Evolutionary conservation across 2,888 invertebrate genomes (phyloP).

Genomic region (Cerastoderma edule): DNA sequence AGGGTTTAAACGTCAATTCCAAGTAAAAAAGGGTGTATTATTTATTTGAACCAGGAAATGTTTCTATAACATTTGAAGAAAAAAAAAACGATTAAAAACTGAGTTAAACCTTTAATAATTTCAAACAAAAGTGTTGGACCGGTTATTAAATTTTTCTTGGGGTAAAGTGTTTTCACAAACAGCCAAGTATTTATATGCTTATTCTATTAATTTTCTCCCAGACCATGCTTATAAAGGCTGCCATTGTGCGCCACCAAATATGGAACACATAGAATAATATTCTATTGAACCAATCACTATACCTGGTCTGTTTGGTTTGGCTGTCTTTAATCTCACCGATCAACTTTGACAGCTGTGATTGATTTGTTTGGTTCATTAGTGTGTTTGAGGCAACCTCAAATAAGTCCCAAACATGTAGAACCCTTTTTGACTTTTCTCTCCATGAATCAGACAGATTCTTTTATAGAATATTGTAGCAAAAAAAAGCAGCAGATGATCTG

Average conservation of each 20-base stretch:
- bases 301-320: slow-evolving; percentile 22
- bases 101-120: too few relatives aligned
- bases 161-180: too few relatives aligned
- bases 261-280: slow-evolving; percentile 10
- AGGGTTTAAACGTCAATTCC: too few relatives aligned
- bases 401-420: neutral
- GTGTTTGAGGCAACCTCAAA: neutral
- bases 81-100: too few relatives aligned
- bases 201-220: too few relatives aligned
- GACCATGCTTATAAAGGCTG: slow-evolving; percentile 1
- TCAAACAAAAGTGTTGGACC: too few relatives aligned
- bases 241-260: neutral
- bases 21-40: too few relatives aligned
- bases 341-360: slow-evolving; percentile 15
- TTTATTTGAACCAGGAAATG: too few relatives aligned
- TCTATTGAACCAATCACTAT: slow-evolving; percentile 3
- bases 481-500: too few relatives aligned
- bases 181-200: too few relatives aligned
- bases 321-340: slow-evolving; percentile 14
- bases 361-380: slow-evolving; percentile 16
- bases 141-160: too few relatives aligned
- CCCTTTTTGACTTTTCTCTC: neutral
- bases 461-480: neutral
- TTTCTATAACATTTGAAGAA: too few relatives aligned
- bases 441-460: neutral